phyloP scores from a whole-genome alignment of 64 coral and sea anemone genomes.

The Stylophora pistillata region DNA sequence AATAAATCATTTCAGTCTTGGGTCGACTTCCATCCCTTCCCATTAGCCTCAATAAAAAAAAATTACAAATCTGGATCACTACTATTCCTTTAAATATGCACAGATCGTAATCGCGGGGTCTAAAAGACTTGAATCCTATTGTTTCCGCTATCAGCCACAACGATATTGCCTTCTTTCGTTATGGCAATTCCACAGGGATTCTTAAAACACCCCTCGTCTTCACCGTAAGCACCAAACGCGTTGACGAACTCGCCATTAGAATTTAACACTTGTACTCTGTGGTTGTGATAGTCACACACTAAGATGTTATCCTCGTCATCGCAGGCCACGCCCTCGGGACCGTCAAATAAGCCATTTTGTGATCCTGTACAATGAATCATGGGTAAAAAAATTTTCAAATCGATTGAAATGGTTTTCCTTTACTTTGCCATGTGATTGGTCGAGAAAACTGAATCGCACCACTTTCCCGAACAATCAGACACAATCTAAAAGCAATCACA shows the following conservation, averaged over 20 bases:
- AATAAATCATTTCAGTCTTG: no score
- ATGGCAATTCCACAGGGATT: constrained; percentile 90
- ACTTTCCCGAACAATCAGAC: no score
- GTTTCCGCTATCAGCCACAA: constrained; percentile 93
- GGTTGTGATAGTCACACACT: constrained; percentile 93
- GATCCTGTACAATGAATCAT: constrained; percentile 56
- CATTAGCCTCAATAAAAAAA: no score
- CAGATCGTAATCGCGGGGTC: not conserved
- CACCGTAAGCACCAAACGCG: constrained; percentile 78
- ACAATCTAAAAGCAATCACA: no score
- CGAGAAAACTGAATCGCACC: no score
- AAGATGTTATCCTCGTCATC: constrained; percentile 94
- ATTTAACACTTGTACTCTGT: constrained; percentile 76
- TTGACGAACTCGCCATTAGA: constrained; percentile 74
- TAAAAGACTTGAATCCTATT: constrained; percentile 95
- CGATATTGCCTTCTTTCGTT: constrained; percentile 78
- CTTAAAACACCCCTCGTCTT: constrained; percentile 84
- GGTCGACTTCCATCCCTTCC: no score
- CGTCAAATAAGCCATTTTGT: constrained; percentile 84
- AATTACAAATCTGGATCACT: no score
- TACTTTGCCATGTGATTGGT: no score
- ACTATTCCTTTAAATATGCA: no score
- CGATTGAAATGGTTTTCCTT: not conserved
- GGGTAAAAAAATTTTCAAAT: no score
- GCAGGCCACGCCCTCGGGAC: constrained; percentile 85